Conservation (phyloP, 2,113 vertebrate genomes). For the Pongo pygmaeus region DNA sequence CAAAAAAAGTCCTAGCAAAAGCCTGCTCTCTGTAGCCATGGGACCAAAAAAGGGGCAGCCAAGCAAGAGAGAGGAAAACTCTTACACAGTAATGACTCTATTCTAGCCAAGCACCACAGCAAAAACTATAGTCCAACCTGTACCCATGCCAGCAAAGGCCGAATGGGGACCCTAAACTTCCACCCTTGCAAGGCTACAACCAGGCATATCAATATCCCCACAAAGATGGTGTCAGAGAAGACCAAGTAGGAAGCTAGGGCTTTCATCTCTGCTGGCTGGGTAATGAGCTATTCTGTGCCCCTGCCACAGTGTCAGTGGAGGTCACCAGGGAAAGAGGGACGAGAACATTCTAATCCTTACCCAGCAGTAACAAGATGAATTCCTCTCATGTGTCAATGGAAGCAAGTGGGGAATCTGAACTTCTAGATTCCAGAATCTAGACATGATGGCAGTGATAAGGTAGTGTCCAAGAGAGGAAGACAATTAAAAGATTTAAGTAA, state of each 20-base stretch:
- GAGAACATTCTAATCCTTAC: neutral
- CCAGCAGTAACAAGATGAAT: neutral
- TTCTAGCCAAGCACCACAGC: neutral
- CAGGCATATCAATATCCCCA: neutral
- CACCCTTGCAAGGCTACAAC: neutral
- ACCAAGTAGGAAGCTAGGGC: neutral
- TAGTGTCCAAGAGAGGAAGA: neutral
- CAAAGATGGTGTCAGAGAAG: neutral
- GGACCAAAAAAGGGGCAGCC: neutral
- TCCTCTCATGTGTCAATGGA: accelerated
- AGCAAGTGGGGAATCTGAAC: too few relatives aligned
- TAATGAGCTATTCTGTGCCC: neutral
- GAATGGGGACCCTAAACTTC: neutral
- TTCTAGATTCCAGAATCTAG: too few relatives aligned
- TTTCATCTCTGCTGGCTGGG: neutral
- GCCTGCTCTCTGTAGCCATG: neutral
- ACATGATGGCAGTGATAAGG: neutral
- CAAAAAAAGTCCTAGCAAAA: neutral
- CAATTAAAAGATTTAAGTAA: neutral
- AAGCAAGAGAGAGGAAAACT: neutral
- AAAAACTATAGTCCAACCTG: neutral
- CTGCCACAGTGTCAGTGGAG: neutral
- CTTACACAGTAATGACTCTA: neutral
- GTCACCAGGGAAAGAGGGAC: neutral
- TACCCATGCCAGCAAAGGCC: neutral